Base-by-base conservation (phyloP, 1,140 invertebrate species). In the Lepeophtheirus salmonis region DNA sequence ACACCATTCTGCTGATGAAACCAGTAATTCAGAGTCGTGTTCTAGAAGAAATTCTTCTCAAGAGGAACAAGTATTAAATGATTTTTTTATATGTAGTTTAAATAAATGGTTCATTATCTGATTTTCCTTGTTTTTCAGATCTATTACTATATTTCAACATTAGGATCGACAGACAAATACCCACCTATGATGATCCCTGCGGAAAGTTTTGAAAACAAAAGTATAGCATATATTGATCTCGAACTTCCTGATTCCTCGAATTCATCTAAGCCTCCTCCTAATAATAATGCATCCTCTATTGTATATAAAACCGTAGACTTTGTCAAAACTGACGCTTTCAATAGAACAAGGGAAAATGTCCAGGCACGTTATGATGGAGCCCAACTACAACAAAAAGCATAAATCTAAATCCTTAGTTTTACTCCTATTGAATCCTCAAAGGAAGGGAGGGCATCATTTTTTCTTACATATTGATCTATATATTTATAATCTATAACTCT, bases 251-350 rank as follows among this genome's bases (percentile, higher is more conserved):
- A 41, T n/a, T 10, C 30, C 30, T n/a, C 30, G 6, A n/a, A 41
- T 6, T 10, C 6, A n/a, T 10, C 30, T 10, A 6, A 41, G n/a
- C 30, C 30, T 6, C 30, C 30, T n/a, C 30, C 30, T 41, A 10
- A n/a, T n/a, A 41, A 41, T 41, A 41, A 41, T n/a, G n/a, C 30
- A 10, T 41, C 30, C 30, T 41, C 30, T n/a, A 84, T 83, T 1
- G 83, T 86, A 3, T 91, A 91, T 68, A 89, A 89, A 72, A 84
- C 80, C 0, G 85, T 91, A 0, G 88, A 91, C 71, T 91, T 91
- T 74, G 71, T 87, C 14, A 89, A 89, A 76, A 91, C 88, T 0
- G 80, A 89, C 67, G 87, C 86, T 4, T 89, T 91, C 66, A 89
- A 88, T 71, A 77, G 82, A 62, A 88, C 85, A n/a, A 76, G 83